phyloP scores from a whole-genome alignment of 1,140 invertebrate species.

The Meteorus sp. region DNA sequence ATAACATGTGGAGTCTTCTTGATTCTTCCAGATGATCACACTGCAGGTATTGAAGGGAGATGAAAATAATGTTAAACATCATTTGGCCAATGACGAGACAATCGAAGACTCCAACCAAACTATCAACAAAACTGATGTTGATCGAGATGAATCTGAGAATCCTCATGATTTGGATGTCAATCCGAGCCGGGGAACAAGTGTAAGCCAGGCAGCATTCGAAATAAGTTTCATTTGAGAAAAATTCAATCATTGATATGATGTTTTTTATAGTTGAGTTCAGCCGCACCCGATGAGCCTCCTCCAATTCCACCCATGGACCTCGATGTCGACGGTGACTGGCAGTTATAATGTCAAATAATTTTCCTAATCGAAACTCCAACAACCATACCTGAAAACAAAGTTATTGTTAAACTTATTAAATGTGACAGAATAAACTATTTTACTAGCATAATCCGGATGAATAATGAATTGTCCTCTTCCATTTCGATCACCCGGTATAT shows the following conservation, averaged over 20 bases:
- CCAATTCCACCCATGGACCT: constrained; percentile 42
- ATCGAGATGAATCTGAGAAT: too few relatives aligned
- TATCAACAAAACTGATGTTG: too few relatives aligned
- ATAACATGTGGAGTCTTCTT: too few relatives aligned
- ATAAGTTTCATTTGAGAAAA: neutral
- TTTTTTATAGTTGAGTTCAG: constrained; percentile 33
- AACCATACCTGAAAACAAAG: neutral
- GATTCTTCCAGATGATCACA: constrained; percentile 39
- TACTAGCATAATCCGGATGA: too few relatives aligned
- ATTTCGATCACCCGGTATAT: constrained; percentile 11
- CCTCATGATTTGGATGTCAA: neutral
- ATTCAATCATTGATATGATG: neutral
- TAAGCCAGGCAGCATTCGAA: neutral
- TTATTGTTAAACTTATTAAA: neutral
- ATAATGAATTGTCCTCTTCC: neutral
- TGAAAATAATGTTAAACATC: constrained; percentile 19
- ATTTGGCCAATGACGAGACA: neutral
- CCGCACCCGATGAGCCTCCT: constrained; percentile 40
- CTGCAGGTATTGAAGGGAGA: constrained; percentile 40
- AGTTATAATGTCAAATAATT: neutral
- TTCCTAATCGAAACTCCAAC: too few relatives aligned
- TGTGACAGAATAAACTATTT: neutral
- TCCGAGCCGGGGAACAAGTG: constrained; percentile 1
- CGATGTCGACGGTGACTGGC: constrained; percentile 32
- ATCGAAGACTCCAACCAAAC: neutral